These are phyloP conservation scores for Bicyclus anynana DNA, from an alignment of 1,140 invertebrate species.

Conservation along the genomic window DNA sequence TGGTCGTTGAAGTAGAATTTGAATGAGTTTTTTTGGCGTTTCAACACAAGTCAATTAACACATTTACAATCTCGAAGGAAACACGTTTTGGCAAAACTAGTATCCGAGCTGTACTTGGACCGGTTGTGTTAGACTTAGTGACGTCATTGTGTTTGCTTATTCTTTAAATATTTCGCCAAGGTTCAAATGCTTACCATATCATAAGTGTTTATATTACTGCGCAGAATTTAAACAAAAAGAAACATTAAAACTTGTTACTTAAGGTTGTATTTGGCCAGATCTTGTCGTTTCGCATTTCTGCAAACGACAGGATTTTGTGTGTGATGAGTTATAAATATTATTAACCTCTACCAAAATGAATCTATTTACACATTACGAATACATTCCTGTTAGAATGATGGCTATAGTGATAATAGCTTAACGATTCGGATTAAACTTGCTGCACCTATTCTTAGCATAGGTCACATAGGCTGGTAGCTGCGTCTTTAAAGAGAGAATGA, in stretches of 20 bases:
- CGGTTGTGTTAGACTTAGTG: slow-evolving; percentile 2
- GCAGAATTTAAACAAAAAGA: not conserved
- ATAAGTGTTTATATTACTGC: not conserved
- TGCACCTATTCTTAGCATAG: too few species aligned
- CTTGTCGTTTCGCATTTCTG: too few species aligned
- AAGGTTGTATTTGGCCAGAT: not conserved
- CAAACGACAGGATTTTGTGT: too few species aligned
- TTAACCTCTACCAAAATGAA: too few species aligned
- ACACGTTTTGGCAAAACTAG: slow-evolving; percentile 31
- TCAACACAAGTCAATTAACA: not conserved
- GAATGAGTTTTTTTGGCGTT: not conserved
- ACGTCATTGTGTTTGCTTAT: slow-evolving; percentile 8
- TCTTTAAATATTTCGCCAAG: not conserved
- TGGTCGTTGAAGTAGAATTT: not conserved
- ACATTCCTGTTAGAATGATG: too few species aligned
- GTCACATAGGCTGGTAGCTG: too few species aligned
- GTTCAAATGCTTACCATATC: not conserved
- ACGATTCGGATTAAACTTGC: too few species aligned
- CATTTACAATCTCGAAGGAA: slow-evolving; percentile 10
- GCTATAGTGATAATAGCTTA: too few species aligned
- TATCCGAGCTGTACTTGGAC: slow-evolving; percentile 8
- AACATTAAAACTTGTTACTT: not conserved
- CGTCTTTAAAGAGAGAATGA: too few species aligned
- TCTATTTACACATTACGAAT: too few species aligned
- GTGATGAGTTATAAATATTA: too few species aligned